Percentiles rank a stretch among this genome's conserved stretches.
phyloP scores from a whole-genome alignment of 2,113 vertebrate genomes.

The Varanus komodoensis region DNA sequence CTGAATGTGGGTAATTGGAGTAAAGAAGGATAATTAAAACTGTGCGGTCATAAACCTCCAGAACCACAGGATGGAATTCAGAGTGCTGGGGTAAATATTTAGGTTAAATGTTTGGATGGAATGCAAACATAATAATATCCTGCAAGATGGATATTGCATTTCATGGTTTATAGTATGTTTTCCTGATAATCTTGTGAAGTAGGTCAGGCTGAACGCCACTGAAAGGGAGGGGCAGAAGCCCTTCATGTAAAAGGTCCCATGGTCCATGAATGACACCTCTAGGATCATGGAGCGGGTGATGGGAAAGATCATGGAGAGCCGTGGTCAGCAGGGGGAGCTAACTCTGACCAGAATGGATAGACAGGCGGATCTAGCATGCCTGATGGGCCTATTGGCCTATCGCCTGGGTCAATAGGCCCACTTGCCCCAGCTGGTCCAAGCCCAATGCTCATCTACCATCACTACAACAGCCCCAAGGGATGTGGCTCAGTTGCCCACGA shows the following conservation, averaged over 20 bases:
- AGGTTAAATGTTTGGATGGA: background rate
- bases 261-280: background rate
- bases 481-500: background rate
- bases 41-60: background rate
- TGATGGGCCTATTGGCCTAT: too few species aligned
- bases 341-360: too few species aligned
- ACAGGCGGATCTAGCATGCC: too few species aligned
- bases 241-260: background rate
- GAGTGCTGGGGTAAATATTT: background rate
- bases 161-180: background rate
- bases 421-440: background rate
- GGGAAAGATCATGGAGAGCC: background rate
- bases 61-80: background rate
- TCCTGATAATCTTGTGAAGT: background rate
- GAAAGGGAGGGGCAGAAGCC: background rate
- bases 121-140: background rate
- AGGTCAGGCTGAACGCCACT: background rate
- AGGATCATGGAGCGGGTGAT: background rate
- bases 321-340: background rate
- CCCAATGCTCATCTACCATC: too few species aligned
- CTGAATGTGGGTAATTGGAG: background rate
- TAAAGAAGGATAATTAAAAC: constrained; percentile 20
- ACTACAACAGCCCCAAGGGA: background rate
- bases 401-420: background rate
- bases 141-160: background rate